Evolutionary conservation across 2,888 invertebrate genomes (phyloP), one percentile per base, ranked within the genome.

Genomic region (Actias luna): DNA sequence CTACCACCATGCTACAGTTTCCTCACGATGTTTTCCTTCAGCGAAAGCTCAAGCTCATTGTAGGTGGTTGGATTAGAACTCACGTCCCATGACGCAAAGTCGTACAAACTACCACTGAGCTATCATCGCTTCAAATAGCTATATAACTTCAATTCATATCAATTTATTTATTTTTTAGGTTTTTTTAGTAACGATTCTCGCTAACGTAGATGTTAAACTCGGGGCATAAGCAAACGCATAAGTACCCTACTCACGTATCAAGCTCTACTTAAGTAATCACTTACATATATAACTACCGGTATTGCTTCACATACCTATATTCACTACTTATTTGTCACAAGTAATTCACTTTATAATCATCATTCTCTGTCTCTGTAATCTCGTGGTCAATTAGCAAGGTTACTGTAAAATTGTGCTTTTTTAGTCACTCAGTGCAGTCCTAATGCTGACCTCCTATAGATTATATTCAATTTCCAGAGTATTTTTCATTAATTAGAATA

Each of bases 211-310:
- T 27, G 3, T 18, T 16, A 27, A 14, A 16, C 52, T 27, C 58
- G n/a, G 22, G 25, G 14, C 36, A 10, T 33, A 59, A 25, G 14
- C 25, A 2, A 25, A 16, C 61, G 22, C 61, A 55, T 67, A 33
- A 39, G 59, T 55, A 67, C 59, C 63, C 59, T 59, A 39, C 25
- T 58, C 67, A 67, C 67, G 67, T 63, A 16, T 33, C 27, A 18
- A 55, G 27, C 58, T 59, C 63, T 63, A 58, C 63, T 63, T 65
- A 65, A 63, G 62, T 63, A 67, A 63, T 65, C 65, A 60, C 63
- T 27, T 46, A 60, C 55, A 62, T 61, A 64, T 61, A 63, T 60
- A 67, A 65, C 67, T 67, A 65, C 65, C 62, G 65, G 65, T 27
- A 29, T 59, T 42, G 42, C 55, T 55, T 55, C 29, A 55, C 29